Percentiles rank a stretch among this genome's conserved stretches.
These are phyloP conservation scores for Ctenodactylus gundi DNA, from an alignment of 2,113 vertebrate genomes.

Conservation along the genomic window DNA sequence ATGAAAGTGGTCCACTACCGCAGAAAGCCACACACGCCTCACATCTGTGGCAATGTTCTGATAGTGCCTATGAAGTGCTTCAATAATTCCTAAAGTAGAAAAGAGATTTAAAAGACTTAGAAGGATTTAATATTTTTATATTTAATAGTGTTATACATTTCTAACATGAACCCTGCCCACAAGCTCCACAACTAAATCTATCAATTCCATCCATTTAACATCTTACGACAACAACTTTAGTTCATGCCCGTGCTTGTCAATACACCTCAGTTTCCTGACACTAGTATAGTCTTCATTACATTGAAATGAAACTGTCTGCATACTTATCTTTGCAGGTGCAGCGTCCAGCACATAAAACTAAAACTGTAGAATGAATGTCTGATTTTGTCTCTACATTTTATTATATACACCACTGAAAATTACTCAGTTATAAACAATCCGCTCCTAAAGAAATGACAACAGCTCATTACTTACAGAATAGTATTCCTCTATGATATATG, in stretches of 20 bases:
- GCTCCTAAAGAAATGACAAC: background rate
- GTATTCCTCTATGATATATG: background rate
- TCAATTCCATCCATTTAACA: background rate
- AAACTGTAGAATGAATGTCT: background rate
- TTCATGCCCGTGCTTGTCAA: background rate
- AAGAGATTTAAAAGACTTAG: slow-evolving; percentile 1
- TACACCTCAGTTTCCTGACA: background rate
- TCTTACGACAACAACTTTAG: background rate
- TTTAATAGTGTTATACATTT: background rate
- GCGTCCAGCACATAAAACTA: background rate
- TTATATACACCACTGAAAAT: background rate
- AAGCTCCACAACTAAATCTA: background rate
- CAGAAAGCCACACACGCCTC: slow-evolving; percentile 91
- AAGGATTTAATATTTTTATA: too few species aligned
- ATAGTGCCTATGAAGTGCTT: slow-evolving; percentile 87
- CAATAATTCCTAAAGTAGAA: slow-evolving; percentile 86
- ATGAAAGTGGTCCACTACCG: slow-evolving; percentile 91
- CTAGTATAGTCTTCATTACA: background rate
- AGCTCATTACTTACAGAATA: background rate
- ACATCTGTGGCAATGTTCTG: slow-evolving; percentile 85
- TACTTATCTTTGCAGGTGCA: background rate
- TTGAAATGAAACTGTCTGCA: background rate
- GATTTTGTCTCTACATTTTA: background rate
- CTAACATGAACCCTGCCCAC: background rate
- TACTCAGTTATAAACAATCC: background rate